Conservation (phyloP, 2,888 invertebrate species). For the Scrobipalpa costella region DNA sequence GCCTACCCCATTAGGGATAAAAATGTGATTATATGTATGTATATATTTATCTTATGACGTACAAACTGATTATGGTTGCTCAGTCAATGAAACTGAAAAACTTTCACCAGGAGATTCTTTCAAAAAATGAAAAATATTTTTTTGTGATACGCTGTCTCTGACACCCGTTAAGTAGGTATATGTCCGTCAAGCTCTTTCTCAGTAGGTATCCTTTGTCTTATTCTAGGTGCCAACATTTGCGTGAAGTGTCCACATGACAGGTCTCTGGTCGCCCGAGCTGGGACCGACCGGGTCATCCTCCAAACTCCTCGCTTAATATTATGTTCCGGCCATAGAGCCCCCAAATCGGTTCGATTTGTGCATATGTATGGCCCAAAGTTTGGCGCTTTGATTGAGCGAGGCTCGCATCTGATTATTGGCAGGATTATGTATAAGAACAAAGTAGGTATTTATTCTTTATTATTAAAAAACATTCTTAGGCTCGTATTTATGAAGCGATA, state of each 20-base stretch:
- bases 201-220: background rate
- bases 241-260: slow-evolving; percentile 71
- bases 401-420: slow-evolving; percentile 65
- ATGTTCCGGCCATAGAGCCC: slow-evolving; percentile 57
- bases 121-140: background rate
- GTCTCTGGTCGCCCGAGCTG: slow-evolving; percentile 63
- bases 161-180: no score
- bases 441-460: slow-evolving; percentile 44
- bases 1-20: no score
- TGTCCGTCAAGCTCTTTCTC: background rate
- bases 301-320: slow-evolving; percentile 56
- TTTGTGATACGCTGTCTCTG: no score
- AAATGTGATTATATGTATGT: no score
- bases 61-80: no score
- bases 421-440: slow-evolving; percentile 55
- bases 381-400: slow-evolving; percentile 62
- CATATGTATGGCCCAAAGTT: slow-evolving; percentile 69
- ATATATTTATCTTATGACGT: no score
- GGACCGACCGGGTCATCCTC: slow-evolving; percentile 58
- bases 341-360: slow-evolving; percentile 52
- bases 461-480: no score
- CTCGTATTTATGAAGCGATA: no score
- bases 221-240: slow-evolving; percentile 44
- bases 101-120: no score
- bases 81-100: no score